phyloP scores from a whole-genome alignment of 2,113 vertebrate species.

The Oplegnathus fasciatus region DNA sequence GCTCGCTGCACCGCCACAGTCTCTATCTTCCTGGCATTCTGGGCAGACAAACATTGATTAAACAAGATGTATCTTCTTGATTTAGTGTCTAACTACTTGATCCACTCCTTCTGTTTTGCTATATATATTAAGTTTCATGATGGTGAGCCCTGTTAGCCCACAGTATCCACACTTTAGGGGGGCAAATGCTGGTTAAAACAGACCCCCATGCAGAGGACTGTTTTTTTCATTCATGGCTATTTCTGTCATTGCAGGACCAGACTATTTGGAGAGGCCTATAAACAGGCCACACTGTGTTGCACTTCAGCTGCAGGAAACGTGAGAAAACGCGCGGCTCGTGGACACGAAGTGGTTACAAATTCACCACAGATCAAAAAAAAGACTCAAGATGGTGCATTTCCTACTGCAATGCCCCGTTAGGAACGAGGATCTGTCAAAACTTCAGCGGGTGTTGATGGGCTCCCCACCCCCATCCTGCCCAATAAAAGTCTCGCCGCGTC shows the following conservation, averaged over 20 bases:
- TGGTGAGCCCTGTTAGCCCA: background rate
- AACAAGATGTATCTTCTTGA: background rate
- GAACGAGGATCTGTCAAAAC: conserved; percentile 81
- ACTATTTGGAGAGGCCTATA: conserved; percentile 69
- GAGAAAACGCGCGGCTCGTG: conserved; percentile 23
- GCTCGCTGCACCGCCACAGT: conserved; percentile 70
- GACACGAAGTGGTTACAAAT: conserved; percentile 24
- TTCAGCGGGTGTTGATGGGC: conserved; percentile 79
- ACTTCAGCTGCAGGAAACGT: conserved; percentile 22
- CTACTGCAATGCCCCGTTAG: conserved; percentile 65
- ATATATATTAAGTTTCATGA: background rate
- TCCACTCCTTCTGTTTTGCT: too few species aligned
- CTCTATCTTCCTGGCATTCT: conserved; percentile 86
- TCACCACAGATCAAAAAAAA: background rate
- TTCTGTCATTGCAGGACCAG: conserved; percentile 66
- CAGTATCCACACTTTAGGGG: background rate
- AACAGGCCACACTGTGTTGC: conserved; percentile 63
- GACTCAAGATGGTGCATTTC: conserved; percentile 32
- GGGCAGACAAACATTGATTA: conserved; percentile 48
- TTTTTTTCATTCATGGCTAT: conserved; percentile 51
- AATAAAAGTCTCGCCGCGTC: conserved; percentile 78
- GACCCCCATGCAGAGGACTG: conserved; percentile 15
- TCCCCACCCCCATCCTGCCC: conserved; percentile 78
- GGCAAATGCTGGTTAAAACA: background rate
- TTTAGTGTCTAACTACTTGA: background rate